These are phyloP conservation scores for Patella vulgata DNA, from an alignment of 1,140 invertebrate species.

Conservation along the genomic window DNA sequence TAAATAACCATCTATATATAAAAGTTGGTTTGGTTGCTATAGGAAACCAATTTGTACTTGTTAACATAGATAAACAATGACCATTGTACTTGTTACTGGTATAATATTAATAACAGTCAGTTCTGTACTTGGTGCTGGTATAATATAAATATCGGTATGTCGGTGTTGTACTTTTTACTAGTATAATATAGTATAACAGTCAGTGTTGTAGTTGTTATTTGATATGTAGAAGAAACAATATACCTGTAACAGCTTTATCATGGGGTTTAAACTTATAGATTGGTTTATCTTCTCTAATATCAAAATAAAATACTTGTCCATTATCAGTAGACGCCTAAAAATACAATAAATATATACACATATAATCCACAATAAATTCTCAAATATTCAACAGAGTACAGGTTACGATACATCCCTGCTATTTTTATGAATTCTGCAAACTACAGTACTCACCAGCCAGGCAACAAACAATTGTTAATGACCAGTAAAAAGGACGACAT, in stretches of 20 bases:
- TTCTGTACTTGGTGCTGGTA: not conserved
- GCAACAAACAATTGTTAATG: too few relatives aligned
- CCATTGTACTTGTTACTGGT: not conserved
- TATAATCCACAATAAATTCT: too few relatives aligned
- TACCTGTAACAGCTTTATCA: constrained; percentile 57
- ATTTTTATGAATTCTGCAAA: too few relatives aligned
- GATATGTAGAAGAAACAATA: not conserved
- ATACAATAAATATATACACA: constrained; percentile 2
- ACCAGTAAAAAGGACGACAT: too few relatives aligned
- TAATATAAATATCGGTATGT: not conserved
- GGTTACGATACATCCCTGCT: too few relatives aligned
- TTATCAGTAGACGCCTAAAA: constrained; percentile 80
- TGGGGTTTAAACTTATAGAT: constrained; percentile 77
- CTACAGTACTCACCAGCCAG: too few relatives aligned
- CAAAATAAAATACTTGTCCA: constrained; percentile 75
- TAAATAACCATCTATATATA: too few relatives aligned
- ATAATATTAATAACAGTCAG: not conserved
- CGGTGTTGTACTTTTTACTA: not conserved
- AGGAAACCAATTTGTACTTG: not conserved
- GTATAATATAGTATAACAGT: not conserved
- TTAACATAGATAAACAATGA: not conserved
- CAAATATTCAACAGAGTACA: too few relatives aligned
- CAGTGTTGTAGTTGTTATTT: not conserved
- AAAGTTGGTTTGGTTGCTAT: too few relatives aligned
- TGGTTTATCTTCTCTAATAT: constrained; percentile 68